phyloP scores from a whole-genome alignment of 2,797 vertebrate species.

The Prunella strophiata region DNA sequence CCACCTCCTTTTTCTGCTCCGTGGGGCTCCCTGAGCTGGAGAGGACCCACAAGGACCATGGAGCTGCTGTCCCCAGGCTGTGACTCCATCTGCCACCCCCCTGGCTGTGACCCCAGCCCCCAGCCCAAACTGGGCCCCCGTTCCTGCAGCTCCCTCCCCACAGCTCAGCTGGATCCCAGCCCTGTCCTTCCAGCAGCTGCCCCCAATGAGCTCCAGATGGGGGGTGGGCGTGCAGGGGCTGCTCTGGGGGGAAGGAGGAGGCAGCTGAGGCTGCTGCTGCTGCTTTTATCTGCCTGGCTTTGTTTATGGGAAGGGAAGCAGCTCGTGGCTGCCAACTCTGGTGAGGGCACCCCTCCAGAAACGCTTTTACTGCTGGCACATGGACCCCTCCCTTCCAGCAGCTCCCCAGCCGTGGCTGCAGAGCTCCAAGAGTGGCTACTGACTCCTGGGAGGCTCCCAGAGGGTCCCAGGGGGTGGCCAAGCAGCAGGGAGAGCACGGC shows the following conservation, averaged over 20 bases:
- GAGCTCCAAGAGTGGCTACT: accelerated
- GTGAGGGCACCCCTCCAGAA: background rate
- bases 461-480: background rate
- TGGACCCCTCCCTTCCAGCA: background rate
- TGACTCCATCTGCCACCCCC: no score
- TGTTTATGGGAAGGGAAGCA: background rate
- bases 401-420: background rate
- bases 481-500: background rate
- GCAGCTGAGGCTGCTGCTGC: background rate
- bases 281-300: background rate
- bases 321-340: background rate
- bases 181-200: background rate
- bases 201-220: constrained; percentile 55
- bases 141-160: no score
- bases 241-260: background rate
- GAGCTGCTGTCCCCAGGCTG: background rate
- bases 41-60: accelerated
- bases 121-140: background rate
- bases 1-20: background rate
- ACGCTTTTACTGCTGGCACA: background rate
- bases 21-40: accelerated
- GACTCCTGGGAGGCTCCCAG: background rate
- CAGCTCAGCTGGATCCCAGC: constrained; percentile 34
- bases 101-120: background rate
- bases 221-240: background rate